Evolutionary conservation across 53 echinoderm and acorn worm species (phyloP).

Genomic region (Zoroaster sp.): DNA sequence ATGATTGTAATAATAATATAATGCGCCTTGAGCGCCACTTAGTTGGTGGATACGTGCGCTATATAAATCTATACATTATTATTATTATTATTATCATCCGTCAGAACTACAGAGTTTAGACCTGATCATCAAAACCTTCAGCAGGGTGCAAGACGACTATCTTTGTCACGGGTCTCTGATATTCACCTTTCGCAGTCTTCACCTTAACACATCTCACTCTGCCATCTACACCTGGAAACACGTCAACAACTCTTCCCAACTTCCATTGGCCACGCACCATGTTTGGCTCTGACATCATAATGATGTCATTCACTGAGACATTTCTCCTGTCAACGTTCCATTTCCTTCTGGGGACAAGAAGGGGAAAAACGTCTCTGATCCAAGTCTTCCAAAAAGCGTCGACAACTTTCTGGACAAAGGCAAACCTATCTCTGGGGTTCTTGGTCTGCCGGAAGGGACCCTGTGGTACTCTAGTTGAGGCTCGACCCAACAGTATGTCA

Average conservation of each 20-base stretch:
- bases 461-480: slow-evolving; percentile 61
- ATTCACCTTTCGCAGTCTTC: background rate
- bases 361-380: slow-evolving; percentile 29
- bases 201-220: slow-evolving; percentile 68
- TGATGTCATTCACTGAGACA: slow-evolving; percentile 4
- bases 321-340: slow-evolving; percentile 19
- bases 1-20: too few relatives aligned
- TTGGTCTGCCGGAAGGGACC: slow-evolving; percentile 59
- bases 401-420: slow-evolving; percentile 21
- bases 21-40: too few relatives aligned
- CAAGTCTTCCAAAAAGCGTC: slow-evolving; percentile 36
- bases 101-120: too few relatives aligned
- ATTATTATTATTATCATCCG: too few relatives aligned
- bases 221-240: slow-evolving; percentile 63
- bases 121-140: background rate
- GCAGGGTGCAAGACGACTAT: background rate
- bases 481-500: slow-evolving; percentile 56
- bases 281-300: slow-evolving; percentile 57
- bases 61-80: too few relatives aligned
- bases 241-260: slow-evolving; percentile 20
- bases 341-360: slow-evolving; percentile 37
- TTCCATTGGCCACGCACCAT: slow-evolving; percentile 43
- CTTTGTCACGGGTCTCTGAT: background rate
- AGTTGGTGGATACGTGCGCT: too few relatives aligned
- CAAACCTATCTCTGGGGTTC: slow-evolving; percentile 45